Conservation (phyloP, 2,113 vertebrate genomes). For the Lethenteron reissneri region DNA sequence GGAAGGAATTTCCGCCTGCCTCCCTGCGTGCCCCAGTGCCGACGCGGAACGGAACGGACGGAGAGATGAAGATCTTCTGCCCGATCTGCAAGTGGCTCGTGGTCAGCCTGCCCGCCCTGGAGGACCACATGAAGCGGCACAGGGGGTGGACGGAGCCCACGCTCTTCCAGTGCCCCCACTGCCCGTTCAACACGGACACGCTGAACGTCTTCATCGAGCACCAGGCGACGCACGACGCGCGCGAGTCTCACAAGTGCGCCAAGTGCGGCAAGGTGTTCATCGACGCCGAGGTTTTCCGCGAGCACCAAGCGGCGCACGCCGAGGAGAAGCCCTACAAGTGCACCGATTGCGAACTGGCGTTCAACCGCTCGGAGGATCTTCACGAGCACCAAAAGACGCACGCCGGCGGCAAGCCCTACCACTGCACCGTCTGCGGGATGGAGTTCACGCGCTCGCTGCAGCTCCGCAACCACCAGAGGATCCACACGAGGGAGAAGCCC, state of each 20-base stretch:
- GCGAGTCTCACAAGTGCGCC: neutral
- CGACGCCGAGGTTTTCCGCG: neutral
- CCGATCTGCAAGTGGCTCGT: too few relatives aligned
- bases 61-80: too few relatives aligned
- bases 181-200: neutral
- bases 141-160: neutral
- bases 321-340: neutral
- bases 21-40: too few relatives aligned
- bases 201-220: neutral
- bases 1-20: too few relatives aligned
- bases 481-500: neutral
- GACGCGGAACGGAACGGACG: too few relatives aligned
- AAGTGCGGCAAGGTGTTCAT: neutral
- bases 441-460: too few relatives aligned
- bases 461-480: too few relatives aligned
- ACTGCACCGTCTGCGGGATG: too few relatives aligned
- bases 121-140: neutral
- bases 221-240: neutral
- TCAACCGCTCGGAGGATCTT: too few relatives aligned
- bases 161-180: neutral
- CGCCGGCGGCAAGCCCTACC: too few relatives aligned
- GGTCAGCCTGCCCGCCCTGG: neutral
- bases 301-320: neutral
- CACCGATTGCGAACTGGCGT: too few relatives aligned
- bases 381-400: too few relatives aligned